Percentiles rank a stretch among this genome's conserved stretches.
Evolutionary conservation across 2,797 vertebrate species (phyloP).

Genomic region (Tolypeutes matacus): DNA sequence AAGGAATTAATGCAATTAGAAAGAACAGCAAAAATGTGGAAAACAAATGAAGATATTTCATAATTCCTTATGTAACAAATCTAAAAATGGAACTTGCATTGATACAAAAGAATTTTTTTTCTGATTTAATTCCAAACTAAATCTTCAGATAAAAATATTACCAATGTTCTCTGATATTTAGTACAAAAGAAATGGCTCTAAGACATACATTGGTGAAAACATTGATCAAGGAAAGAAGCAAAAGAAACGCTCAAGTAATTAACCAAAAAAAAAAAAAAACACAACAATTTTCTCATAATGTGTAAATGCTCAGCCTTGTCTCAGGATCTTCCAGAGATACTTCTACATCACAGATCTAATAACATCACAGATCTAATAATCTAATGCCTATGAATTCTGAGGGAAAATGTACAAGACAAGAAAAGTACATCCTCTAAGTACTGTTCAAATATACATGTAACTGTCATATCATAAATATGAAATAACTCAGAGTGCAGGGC

Average conservation of each 20-base stretch:
- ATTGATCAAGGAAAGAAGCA: not conserved
- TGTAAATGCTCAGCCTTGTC: too few relatives aligned
- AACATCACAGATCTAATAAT: not conserved
- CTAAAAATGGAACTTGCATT: not conserved
- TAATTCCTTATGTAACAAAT: not conserved
- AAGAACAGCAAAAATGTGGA: not conserved
- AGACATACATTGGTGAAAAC: not conserved
- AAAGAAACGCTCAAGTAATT: not conserved
- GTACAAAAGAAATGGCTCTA: not conserved
- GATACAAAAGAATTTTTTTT: not conserved
- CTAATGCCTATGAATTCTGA: not conserved
- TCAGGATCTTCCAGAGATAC: not conserved
- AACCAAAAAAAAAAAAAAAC: not conserved
- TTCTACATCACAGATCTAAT: not conserved
- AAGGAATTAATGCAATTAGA: not conserved
- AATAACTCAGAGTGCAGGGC: not conserved
- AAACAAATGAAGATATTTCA: not conserved
- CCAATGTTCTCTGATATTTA: not conserved
- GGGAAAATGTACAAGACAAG: not conserved
- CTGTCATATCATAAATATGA: not conserved
- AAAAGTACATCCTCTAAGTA: not conserved
- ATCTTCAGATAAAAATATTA: not conserved
- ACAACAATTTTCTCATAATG: not conserved
- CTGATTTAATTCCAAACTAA: not conserved
- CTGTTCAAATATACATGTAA: not conserved